Conservation (phyloP, 1,140 invertebrate genomes). For the Temnothorax longispinosus region DNA sequence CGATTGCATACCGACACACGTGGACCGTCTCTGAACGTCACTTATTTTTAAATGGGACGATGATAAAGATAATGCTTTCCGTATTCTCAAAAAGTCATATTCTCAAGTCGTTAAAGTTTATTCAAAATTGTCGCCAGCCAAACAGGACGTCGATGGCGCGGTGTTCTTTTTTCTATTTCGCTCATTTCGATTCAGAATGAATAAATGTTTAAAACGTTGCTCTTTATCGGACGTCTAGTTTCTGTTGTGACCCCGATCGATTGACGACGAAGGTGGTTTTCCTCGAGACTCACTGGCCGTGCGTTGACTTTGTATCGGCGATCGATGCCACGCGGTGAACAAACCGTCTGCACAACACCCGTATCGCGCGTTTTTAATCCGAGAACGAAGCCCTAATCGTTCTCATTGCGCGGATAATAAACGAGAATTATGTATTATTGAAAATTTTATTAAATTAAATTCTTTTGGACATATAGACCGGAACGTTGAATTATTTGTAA, state of each 20-base stretch:
- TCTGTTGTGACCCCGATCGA: slow-evolving; percentile 68
- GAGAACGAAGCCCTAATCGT: not conserved
- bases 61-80: not conserved
- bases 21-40: not conserved
- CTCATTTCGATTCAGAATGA: not conserved
- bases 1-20: not conserved
- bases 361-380: slow-evolving; percentile 18
- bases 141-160: too few species aligned
- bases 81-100: not conserved
- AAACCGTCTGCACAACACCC: slow-evolving; percentile 16
- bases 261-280: slow-evolving; percentile 49
- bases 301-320: slow-evolving; percentile 63
- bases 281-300: slow-evolving; percentile 36
- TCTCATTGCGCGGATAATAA: not conserved
- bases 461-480: not conserved
- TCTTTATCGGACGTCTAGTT: slow-evolving; percentile 34
- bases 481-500: too few species aligned
- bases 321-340: slow-evolving; percentile 44
- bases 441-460: not conserved
- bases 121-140: not conserved
- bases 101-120: not conserved
- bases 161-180: not conserved
- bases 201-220: not conserved
- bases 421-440: not conserved
- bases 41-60: not conserved